Conservation (phyloP, 1,140 invertebrate species). For the Parapsyche elsis region DNA sequence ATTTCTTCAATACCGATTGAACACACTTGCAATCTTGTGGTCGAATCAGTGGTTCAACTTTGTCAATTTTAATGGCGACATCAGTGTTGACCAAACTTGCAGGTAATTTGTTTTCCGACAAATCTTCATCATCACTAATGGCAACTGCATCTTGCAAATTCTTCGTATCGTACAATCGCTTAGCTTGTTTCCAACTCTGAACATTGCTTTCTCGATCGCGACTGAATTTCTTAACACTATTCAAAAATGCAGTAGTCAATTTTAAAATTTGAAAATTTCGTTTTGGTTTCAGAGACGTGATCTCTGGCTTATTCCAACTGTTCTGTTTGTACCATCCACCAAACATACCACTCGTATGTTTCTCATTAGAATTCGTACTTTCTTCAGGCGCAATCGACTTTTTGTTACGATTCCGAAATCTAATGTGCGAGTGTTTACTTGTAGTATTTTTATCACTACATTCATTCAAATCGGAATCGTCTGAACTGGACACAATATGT, state of each 20-base stretch:
- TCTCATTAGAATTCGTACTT: neutral
- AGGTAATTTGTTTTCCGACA: constrained; percentile 48
- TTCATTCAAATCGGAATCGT: neutral
- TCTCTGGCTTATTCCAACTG: constrained; percentile 49
- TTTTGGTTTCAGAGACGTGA: constrained; percentile 25
- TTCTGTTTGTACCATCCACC: constrained; percentile 45
- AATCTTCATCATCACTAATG: constrained; percentile 59
- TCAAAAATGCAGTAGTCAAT: constrained; percentile 38
- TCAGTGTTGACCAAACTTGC: neutral
- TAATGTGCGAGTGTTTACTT: no score
- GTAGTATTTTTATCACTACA: no score
- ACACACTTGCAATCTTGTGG: constrained; percentile 60
- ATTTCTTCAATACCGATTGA: constrained; percentile 59
- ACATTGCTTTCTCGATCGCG: constrained; percentile 40
- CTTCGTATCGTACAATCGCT: constrained; percentile 43
- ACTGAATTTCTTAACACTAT: constrained; percentile 49
- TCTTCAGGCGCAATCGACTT: neutral
- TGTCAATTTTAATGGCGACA: constrained; percentile 46
- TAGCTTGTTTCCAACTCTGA: constrained; percentile 50
- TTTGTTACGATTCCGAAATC: neutral
- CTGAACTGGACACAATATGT: neutral
- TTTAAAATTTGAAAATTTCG: constrained; percentile 28
- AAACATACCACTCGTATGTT: neutral
- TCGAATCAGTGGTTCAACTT: constrained; percentile 58
- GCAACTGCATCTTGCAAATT: constrained; percentile 39